Base-by-base conservation (phyloP, 2,888 invertebrate genomes). In the Mesochorus sp. region DNA sequence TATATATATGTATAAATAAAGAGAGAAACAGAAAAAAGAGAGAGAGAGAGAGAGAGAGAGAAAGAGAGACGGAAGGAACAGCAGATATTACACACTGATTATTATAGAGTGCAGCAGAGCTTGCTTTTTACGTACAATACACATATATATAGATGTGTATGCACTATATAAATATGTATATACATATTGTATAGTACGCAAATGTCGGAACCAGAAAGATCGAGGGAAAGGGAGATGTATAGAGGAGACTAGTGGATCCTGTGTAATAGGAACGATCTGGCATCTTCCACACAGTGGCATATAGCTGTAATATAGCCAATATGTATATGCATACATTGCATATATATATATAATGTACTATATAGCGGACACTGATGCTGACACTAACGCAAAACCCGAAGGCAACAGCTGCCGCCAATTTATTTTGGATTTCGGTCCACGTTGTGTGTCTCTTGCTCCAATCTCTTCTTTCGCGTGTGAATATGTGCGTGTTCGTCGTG, bases 331-430 rank as follows among this genome's bases (percentile, higher is more conserved):
- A 1, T 31, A 28, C 12, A 17, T 12, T n/a, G 6, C 55, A 21
- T 17, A 19, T 39, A 39, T 28, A 8, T 37, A 6, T 24, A 26
- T 31, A 5, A 24, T 14, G 42, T 51, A 12, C 14, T 39, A 31
- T 76, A 80, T 72, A 21, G 79, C 82, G 81, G 84, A 85, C 82
- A 83, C 84, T 82, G 83, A 85, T 80, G 84, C 80, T 84, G 84
- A 85, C 84, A 85, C 82, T 83, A 83, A 85, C 82, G 84, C 84
- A 80, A 85, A 84, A 86, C 82, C 83, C 85, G 83, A 81, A 82
- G 84, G 87, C 86, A 87, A 87, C 89, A 90, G 88, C 89, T 90
- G 89, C 85, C 84, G 82, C 83, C 87, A 87, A 90, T 90, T 90
- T 89, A 90, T 90, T 90, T 90, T 88, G 84, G 87, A 89, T 88